These are phyloP conservation scores for Proterorhinus semilunaris DNA, from an alignment of 2,113 vertebrate species.

Conservation along the genomic window DNA sequence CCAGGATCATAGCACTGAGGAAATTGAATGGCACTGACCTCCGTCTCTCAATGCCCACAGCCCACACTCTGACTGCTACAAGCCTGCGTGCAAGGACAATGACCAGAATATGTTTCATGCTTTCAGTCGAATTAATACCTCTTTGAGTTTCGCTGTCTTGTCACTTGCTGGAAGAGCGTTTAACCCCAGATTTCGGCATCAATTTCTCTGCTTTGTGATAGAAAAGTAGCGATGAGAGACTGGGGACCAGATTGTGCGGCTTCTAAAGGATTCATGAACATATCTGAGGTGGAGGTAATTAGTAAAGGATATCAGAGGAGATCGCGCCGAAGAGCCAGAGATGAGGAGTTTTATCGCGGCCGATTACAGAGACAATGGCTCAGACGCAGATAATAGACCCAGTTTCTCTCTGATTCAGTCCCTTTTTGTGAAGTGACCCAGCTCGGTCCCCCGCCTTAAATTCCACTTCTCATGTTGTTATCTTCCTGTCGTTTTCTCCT, in stretches of 20 bases:
- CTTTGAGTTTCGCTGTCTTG: too few species aligned
- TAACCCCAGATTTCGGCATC: slow-evolving; percentile 35
- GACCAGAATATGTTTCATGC: not conserved
- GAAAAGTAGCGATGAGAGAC: slow-evolving; percentile 35
- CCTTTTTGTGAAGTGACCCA: slow-evolving; percentile 1
- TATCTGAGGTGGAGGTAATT: slow-evolving; percentile 35
- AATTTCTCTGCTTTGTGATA: slow-evolving; percentile 30
- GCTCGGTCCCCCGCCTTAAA: slow-evolving; percentile 3
- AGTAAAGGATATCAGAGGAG: slow-evolving; percentile 18
- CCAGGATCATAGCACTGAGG: slow-evolving; percentile 28
- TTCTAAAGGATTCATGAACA: slow-evolving; percentile 20
- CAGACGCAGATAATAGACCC: slow-evolving; percentile 31
- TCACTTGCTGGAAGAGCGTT: slow-evolving; percentile 39
- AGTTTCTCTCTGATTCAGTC: slow-evolving; percentile 13
- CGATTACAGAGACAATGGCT: slow-evolving; percentile 28
- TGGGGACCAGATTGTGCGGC: not conserved
- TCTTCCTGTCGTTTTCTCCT: slow-evolving; percentile 17
- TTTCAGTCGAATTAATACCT: too few species aligned
- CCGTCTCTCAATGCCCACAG: slow-evolving; percentile 11
- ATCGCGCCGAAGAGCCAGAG: slow-evolving; percentile 6
- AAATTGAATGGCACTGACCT: slow-evolving; percentile 57
- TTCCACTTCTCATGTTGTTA: slow-evolving; percentile 12
- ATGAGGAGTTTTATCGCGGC: slow-evolving; percentile 31
- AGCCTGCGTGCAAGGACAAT: not conserved
- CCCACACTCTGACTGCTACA: not conserved